Evolutionary conservation across 2,797 vertebrate species (phyloP).

Genomic region (Paguma larvata): DNA sequence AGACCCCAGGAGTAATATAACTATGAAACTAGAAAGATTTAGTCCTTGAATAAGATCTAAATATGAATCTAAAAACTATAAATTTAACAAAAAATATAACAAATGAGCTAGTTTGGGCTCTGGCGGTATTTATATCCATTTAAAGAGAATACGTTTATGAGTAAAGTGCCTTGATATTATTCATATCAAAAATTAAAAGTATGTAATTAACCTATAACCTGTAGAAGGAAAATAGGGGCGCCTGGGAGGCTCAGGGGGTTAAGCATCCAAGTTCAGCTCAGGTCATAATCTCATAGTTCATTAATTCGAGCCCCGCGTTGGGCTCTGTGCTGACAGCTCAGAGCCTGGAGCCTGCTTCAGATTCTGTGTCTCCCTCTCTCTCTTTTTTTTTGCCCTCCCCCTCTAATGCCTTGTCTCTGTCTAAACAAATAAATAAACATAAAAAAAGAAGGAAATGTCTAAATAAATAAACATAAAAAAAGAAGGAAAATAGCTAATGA

Average conservation of each 20-base stretch:
- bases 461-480: not conserved
- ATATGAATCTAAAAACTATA: constrained; percentile 5
- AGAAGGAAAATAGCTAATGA: constrained; percentile 30
- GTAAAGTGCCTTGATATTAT: not conserved
- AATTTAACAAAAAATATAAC: not conserved
- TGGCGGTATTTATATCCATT: constrained; percentile 5
- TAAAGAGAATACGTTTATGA: constrained; percentile 28
- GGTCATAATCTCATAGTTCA: no score
- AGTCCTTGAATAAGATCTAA: not conserved
- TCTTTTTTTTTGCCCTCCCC: no score
- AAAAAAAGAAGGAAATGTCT: not conserved
- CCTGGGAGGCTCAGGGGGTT: no score
- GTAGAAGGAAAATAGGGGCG: not conserved
- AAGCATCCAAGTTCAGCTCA: no score
- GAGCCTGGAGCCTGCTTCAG: no score
- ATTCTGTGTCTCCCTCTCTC: no score
- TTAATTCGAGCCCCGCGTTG: no score
- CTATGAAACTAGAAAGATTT: not conserved
- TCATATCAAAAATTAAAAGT: constrained; percentile 1
- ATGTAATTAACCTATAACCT: not conserved
- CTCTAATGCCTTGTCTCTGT: no score
- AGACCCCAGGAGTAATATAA: not conserved
- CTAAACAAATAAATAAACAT: no score
- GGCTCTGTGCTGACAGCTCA: no score
- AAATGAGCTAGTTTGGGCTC: not conserved